Conservation (phyloP, 2,113 vertebrate species). For the Cranoglanis bouderius region DNA sequence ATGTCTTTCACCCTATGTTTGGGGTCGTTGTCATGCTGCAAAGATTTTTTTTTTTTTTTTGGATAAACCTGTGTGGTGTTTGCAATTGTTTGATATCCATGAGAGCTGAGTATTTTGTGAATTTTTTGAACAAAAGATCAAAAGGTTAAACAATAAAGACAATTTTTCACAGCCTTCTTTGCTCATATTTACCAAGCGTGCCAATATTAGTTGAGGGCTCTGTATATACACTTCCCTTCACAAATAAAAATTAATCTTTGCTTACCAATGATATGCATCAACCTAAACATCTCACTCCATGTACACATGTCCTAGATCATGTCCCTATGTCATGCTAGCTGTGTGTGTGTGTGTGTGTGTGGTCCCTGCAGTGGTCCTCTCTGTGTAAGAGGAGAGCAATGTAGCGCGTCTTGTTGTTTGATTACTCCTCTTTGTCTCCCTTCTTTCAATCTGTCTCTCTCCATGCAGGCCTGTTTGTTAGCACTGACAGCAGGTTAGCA, state of each 20-base stretch:
- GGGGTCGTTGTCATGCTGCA: too few species aligned
- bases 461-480: constrained; percentile 80
- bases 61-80: too few species aligned
- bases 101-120: too few species aligned
- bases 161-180: too few species aligned
- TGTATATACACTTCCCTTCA: background rate
- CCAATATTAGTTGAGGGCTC: too few species aligned
- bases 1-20: too few species aligned
- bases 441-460: constrained; percentile 49
- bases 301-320: background rate
- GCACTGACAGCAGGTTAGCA: constrained; percentile 83
- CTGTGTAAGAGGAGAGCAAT: constrained; percentile 57
- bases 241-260: too few species aligned
- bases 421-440: constrained; percentile 61
- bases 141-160: too few species aligned
- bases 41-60: too few species aligned
- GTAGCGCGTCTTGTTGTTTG: constrained; percentile 64
- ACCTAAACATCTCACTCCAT: background rate
- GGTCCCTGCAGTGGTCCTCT: constrained; percentile 59
- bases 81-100: too few species aligned
- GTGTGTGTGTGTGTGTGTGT: constrained; percentile 48
- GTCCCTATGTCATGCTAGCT: background rate
- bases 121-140: too few species aligned
- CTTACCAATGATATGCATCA: background rate
- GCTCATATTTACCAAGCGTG: too few species aligned